Conservation (phyloP, 1,140 invertebrate species). For the Ectropis grisescens region DNA sequence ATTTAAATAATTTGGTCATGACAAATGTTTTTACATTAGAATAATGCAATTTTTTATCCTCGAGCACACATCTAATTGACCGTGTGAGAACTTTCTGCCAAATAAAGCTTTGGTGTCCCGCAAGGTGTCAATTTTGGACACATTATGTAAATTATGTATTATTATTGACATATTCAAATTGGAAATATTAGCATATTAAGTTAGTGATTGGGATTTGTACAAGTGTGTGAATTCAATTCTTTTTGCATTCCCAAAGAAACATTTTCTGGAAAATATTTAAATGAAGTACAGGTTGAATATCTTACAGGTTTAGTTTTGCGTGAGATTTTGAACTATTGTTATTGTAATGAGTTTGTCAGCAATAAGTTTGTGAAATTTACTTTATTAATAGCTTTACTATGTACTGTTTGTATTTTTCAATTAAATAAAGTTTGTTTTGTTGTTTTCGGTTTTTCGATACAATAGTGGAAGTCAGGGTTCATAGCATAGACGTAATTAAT, state of each 20-base stretch:
- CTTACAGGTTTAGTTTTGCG: no score
- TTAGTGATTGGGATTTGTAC: conserved; percentile 10
- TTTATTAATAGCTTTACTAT: no score
- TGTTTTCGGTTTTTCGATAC: conserved; percentile 37
- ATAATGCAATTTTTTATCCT: conserved; percentile 28
- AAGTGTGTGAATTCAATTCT: conserved; percentile 45
- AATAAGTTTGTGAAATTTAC: no score
- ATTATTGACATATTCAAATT: conserved; percentile 52
- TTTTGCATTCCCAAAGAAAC: conserved; percentile 37
- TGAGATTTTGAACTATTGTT: no score
- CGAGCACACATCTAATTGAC: conserved; percentile 31
- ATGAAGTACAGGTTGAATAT: no score
- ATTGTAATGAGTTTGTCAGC: no score
- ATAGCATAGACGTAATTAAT: conserved; percentile 54
- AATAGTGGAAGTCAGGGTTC: conserved; percentile 31
- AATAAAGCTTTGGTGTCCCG: no score
- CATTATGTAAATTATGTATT: conserved; percentile 4
- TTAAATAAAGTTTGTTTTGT: conserved; percentile 36
- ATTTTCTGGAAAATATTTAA: conserved; percentile 2
- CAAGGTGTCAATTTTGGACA: no score
- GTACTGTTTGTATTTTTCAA: conserved; percentile 8
- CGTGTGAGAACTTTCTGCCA: conserved; percentile 17
- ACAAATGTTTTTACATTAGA: conserved; percentile 39
- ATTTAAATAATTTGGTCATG: conserved; percentile 53
- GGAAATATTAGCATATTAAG: conserved; percentile 18